Evolutionary conservation across 1,140 invertebrate species (phyloP).

Genomic region (Orius insidiosus): DNA sequence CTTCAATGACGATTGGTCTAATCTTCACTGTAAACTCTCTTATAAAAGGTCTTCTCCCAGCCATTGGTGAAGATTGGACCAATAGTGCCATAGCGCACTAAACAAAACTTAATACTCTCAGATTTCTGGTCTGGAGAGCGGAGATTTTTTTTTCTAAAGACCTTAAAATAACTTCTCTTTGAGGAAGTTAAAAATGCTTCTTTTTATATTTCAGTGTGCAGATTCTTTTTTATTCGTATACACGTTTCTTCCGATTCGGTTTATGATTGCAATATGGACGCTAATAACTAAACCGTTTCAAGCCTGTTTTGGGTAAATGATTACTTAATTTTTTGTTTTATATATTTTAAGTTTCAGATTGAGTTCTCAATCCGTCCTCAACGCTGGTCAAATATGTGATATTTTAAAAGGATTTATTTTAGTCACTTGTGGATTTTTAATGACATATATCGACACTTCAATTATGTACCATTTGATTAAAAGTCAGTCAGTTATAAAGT

Average conservation of each 20-base stretch:
- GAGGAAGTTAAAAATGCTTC: not conserved
- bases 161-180: no score
- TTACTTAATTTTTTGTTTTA: conserved; percentile 1
- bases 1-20: no score
- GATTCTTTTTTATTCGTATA: conserved; percentile 97
- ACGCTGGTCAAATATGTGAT: conserved; percentile 91
- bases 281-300: conserved; percentile 51
- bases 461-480: conserved; percentile 98
- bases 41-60: no score
- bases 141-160: no score
- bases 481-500: conserved; percentile 95
- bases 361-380: conserved; percentile 31
- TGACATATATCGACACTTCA: conserved; percentile 88
- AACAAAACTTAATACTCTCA: no score
- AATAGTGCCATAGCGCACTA: no score
- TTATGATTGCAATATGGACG: conserved; percentile 69
- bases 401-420: conserved; percentile 82
- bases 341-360: conserved; percentile 11
- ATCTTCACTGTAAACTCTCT: no score
- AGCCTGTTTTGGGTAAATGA: conserved; percentile 47
- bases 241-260: conserved; percentile 89
- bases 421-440: conserved; percentile 62
- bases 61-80: no score
- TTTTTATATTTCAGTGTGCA: conserved; percentile 50
- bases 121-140: no score